Conservation (phyloP, 2,113 vertebrate species). For the Xenus cinereus region DNA sequence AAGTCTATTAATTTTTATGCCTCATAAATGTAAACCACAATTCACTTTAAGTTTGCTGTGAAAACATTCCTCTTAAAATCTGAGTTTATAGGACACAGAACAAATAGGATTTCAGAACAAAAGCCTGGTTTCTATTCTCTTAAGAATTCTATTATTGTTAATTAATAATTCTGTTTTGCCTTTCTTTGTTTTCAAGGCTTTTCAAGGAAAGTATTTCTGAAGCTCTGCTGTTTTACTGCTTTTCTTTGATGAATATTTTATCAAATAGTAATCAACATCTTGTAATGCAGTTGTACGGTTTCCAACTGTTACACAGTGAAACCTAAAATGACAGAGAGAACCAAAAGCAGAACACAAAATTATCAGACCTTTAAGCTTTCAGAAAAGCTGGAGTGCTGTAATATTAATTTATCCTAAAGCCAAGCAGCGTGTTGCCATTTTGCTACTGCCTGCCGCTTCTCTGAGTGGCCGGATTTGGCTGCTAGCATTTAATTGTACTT, state of each 20-base stretch:
- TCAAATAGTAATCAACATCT: slow-evolving; percentile 52
- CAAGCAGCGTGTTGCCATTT: neutral
- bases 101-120: slow-evolving; percentile 21
- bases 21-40: slow-evolving; percentile 26
- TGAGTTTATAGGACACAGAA: neutral
- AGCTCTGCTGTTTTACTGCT: slow-evolving; percentile 44
- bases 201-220: slow-evolving; percentile 37
- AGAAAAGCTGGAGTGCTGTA: neutral
- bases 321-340: neutral
- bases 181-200: slow-evolving; percentile 41
- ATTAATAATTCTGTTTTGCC: slow-evolving; percentile 54
- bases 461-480: neutral
- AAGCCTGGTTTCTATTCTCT: slow-evolving; percentile 14
- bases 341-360: neutral
- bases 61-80: slow-evolving; percentile 36
- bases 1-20: slow-evolving; percentile 36
- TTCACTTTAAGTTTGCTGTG: slow-evolving; percentile 6
- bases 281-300: slow-evolving; percentile 13
- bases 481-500: neutral
- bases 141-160: neutral
- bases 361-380: neutral
- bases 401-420: neutral
- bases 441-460: neutral
- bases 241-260: slow-evolving; percentile 68
- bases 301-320: neutral